Evolutionary conservation across 2,113 vertebrate genomes (phyloP), one percentile per base, ranked within the genome.

Genomic region (Channa argus): DNA sequence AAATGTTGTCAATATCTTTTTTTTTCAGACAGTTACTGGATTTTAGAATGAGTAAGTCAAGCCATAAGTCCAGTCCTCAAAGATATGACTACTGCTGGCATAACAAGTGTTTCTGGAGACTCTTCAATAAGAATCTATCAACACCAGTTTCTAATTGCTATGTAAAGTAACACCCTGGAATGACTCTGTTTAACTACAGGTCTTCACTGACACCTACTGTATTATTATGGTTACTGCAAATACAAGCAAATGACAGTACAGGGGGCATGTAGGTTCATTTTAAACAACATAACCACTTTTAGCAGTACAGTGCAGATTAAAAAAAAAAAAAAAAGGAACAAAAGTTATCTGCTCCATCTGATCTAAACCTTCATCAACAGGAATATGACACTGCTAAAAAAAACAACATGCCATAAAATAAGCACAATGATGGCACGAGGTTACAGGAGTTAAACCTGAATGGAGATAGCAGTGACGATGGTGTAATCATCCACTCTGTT

Each of bases 201-300:
- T 49, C 3, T 24, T 74, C 34, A 79, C 75, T 92, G 90, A 86
- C 89, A 80, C 76, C 89, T 88, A 80, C 73, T 84, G 92, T 6
- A 8, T 1, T 2, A n/a, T 5, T n/a, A 9, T 8, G 0, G 74
- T 47, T 74, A 88, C 63, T 85, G 74, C 79, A 79, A 9, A 2
- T 38, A 9, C 52, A 0, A 34, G 41, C 24, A 44, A 58, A 13
- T 2, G 15, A 56, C 14, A 71, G 4, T 24, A 11, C 61, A 13
- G 24, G 9, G 11, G 13, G 14, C 64, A 12, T 15, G 1, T 2
- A 14, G 61, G 52, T 63, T 65, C 8, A 61, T 70, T 69, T 63
- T 5, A 78, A 71, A 76, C 41, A 41, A 50, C 15, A 11, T 47
- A 36, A 0, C 49, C 4, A 37, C 24, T 62, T 52, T 59, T 43